A percentile compares a stretch with the other conserved stretches of the same genome.
Conservation (phyloP, 2,113 vertebrate species). For the Procavia capensis region DNA sequence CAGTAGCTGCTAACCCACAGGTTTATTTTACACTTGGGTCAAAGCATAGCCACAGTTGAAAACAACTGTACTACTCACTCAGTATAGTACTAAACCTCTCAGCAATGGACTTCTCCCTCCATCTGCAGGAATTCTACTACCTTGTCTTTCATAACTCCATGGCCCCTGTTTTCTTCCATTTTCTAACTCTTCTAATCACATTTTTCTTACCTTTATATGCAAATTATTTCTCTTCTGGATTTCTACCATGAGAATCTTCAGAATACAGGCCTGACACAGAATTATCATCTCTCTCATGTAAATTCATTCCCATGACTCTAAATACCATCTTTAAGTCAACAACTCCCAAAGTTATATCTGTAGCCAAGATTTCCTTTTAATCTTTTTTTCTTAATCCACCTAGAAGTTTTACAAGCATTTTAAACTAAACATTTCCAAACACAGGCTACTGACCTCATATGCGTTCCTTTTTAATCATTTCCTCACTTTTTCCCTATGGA, state of each 20-base stretch:
- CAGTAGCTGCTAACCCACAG: background rate
- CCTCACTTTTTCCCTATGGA: background rate
- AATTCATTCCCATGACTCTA: slow-evolving; percentile 11
- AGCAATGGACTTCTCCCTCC: background rate
- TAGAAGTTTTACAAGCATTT: background rate
- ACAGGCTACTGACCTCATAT: background rate
- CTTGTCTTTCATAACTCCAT: background rate
- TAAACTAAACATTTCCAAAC: background rate
- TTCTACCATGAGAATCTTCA: background rate
- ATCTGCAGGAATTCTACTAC: background rate
- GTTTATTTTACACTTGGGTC: background rate
- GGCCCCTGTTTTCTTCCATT: background rate
- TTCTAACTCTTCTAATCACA: background rate
- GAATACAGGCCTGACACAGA: background rate
- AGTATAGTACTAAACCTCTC: background rate
- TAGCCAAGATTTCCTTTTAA: background rate
- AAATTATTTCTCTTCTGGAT: background rate
- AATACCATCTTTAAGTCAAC: background rate
- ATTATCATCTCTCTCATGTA: background rate
- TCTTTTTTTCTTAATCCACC: background rate
- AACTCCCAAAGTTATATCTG: background rate
- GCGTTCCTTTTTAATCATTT: background rate
- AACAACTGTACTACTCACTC: background rate
- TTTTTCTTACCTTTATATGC: background rate
- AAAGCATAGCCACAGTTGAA: background rate